Percentiles rank a stretch among this genome's conserved stretches.
These are phyloP conservation scores for Oscheius sp. DNA, from an alignment of 2,888 invertebrate species.

Conservation along the genomic window DNA sequence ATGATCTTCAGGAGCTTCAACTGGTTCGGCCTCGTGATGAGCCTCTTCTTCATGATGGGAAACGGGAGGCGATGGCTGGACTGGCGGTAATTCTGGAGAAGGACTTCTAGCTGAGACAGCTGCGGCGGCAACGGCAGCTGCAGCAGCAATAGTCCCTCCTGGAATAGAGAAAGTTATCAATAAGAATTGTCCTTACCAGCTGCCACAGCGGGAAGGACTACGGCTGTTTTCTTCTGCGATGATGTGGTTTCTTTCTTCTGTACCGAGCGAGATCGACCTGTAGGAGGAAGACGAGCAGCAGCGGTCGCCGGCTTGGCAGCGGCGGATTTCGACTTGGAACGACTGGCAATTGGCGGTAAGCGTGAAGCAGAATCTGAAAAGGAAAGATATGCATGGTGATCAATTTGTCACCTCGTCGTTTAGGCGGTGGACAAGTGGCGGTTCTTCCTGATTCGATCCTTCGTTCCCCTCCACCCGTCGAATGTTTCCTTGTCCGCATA, in stretches of 20 bases:
- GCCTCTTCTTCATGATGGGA: constrained; percentile 11
- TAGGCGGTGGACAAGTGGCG: constrained; percentile 55
- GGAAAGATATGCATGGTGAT: background rate
- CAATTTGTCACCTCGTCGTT: constrained; percentile 41
- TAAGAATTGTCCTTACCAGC: constrained; percentile 11
- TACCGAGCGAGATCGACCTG: constrained; percentile 48
- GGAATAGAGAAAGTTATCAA: background rate
- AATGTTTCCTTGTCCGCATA: constrained; percentile 49
- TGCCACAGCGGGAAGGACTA: constrained; percentile 31
- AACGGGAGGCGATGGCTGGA: constrained; percentile 2
- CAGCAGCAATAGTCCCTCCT: constrained; percentile 43
- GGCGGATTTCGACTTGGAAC: constrained; percentile 32
- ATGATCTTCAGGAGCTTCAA: constrained; percentile 7
- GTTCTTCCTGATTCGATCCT: constrained; percentile 25
- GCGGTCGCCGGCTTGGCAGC: constrained; percentile 37
- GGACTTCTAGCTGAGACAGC: constrained; percentile 22
- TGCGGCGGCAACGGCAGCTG: constrained; percentile 39
- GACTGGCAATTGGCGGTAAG: constrained; percentile 49
- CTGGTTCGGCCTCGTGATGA: background rate
- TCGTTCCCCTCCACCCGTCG: constrained; percentile 24
- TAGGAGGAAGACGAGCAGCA: constrained; percentile 38
- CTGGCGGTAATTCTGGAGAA: constrained; percentile 5
- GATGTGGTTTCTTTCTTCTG: constrained; percentile 46
- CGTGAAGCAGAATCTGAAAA: constrained; percentile 54
- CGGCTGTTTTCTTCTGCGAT: constrained; percentile 9